These are phyloP conservation scores for Orchestia grillus DNA, from an alignment of 1,140 invertebrate genomes.

Conservation along the genomic window DNA sequence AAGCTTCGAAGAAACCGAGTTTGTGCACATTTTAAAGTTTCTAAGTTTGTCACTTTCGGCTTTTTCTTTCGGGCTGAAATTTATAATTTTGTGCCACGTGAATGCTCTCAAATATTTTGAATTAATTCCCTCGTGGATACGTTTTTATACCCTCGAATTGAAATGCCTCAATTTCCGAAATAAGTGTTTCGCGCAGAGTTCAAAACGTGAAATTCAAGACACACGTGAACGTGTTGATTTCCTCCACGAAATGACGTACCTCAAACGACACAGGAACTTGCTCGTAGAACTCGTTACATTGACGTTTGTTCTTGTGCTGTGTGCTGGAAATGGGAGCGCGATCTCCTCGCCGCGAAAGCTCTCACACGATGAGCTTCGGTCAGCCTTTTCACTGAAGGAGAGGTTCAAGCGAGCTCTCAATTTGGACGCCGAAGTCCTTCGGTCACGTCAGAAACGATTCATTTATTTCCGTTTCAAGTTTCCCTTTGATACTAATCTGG, in stretches of 20 bases:
- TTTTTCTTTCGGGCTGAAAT: no score
- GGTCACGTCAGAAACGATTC: not conserved
- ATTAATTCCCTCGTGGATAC: no score
- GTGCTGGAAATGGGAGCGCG: not conserved
- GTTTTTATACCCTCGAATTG: no score
- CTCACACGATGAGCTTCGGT: not conserved
- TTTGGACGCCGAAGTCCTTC: not conserved
- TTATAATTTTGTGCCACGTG: no score
- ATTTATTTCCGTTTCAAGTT: constrained; percentile 36
- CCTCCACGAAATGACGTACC: not conserved
- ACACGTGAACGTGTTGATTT: not conserved
- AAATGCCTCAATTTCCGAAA: no score
- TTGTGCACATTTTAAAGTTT: no score
- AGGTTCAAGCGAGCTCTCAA: not conserved
- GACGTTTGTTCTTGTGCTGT: not conserved
- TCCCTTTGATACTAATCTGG: not conserved
- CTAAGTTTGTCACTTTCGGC: no score
- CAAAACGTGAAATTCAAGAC: not conserved
- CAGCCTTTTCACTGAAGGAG: constrained; percentile 8
- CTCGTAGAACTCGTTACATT: not conserved
- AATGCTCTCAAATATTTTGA: no score
- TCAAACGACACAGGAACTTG: not conserved
- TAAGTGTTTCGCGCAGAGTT: no score
- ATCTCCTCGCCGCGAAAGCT: not conserved
- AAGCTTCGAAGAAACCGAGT: not conserved